Percentiles rank a stretch among this genome's conserved stretches.
phyloP scores from a whole-genome alignment of 2,797 vertebrate species.

The Liparis tanakae region DNA sequence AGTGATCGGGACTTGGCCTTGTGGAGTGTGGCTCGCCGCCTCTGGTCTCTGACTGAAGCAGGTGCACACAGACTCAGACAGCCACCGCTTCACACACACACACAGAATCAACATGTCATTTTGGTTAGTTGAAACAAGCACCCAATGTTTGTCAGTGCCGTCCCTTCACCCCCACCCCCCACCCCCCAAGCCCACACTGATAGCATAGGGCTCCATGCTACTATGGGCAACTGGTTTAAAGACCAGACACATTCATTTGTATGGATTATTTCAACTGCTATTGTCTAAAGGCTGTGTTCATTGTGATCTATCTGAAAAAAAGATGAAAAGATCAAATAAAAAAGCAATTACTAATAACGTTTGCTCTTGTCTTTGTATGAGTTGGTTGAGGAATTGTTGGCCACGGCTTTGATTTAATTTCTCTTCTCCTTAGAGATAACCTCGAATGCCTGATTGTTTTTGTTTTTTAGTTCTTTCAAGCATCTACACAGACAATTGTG shows the following conservation, averaged over 20 bases:
- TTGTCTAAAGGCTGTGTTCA: slow-evolving; percentile 96
- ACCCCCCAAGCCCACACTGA: slow-evolving; percentile 63
- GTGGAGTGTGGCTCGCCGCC: slow-evolving; percentile 80
- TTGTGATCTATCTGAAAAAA: slow-evolving; percentile 94
- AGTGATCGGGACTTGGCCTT: slow-evolving; percentile 74
- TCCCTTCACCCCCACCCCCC: slow-evolving; percentile 46
- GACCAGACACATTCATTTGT: slow-evolving; percentile 89
- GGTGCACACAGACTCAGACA: slow-evolving; percentile 64
- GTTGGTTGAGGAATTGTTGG: slow-evolving; percentile 78
- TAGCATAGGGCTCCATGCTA: slow-evolving; percentile 84
- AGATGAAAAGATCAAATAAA: slow-evolving; percentile 90
- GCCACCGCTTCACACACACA: slow-evolving; percentile 66
- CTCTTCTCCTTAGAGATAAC: slow-evolving; percentile 43
- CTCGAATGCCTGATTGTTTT: neutral
- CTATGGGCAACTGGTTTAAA: slow-evolving; percentile 85
- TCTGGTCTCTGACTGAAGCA: slow-evolving; percentile 63
- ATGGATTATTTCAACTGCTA: slow-evolving; percentile 92
- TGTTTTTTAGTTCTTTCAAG: slow-evolving; percentile 33
- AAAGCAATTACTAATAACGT: slow-evolving; percentile 90
- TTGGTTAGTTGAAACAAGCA: slow-evolving; percentile 82
- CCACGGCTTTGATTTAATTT: slow-evolving; percentile 55
- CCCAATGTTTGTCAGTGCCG: slow-evolving; percentile 82
- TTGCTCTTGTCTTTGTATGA: slow-evolving; percentile 85
- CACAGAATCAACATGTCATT: slow-evolving; percentile 72
- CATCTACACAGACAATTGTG: slow-evolving; percentile 39